These are phyloP conservation scores for Leptobrachium ailaonicum DNA, from an alignment of 2,113 vertebrate species.

Conservation along the genomic window DNA sequence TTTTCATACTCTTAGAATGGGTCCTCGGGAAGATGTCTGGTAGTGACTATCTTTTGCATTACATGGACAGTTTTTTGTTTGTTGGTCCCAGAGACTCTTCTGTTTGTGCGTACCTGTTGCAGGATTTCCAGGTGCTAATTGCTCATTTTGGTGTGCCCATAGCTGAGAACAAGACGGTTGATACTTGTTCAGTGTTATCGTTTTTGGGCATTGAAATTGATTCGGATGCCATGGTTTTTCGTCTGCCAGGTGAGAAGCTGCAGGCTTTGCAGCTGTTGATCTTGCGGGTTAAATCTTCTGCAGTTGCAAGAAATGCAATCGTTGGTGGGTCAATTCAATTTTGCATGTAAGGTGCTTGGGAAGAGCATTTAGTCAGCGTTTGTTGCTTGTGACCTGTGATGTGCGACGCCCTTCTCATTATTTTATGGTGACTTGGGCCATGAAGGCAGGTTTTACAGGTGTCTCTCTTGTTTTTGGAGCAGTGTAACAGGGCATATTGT, in stretches of 20 bases:
- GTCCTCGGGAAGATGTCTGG: neutral
- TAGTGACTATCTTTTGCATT: neutral
- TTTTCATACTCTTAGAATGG: neutral
- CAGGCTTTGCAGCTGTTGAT: neutral
- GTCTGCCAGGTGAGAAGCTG: neutral
- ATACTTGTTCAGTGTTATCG: neutral
- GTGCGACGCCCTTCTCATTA: too few relatives aligned
- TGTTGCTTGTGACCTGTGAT: too few relatives aligned
- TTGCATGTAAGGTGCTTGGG: too few relatives aligned
- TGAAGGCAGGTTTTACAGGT: too few relatives aligned
- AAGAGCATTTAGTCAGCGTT: too few relatives aligned
- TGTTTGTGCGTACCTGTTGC: neutral
- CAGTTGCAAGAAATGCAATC: too few relatives aligned
- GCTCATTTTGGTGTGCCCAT: neutral
- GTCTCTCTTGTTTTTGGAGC: too few relatives aligned
- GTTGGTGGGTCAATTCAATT: too few relatives aligned
- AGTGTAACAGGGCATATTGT: too few relatives aligned
- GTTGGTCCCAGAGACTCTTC: neutral
- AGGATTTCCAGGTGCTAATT: too few relatives aligned
- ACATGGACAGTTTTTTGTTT: neutral
- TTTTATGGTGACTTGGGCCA: too few relatives aligned
- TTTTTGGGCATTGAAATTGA: constrained; percentile 10
- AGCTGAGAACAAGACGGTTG: neutral
- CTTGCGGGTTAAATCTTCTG: too few relatives aligned
- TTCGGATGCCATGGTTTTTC: neutral